Base-by-base conservation (phyloP, 2,113 vertebrate genomes). In the Geothlypis trichas region DNA sequence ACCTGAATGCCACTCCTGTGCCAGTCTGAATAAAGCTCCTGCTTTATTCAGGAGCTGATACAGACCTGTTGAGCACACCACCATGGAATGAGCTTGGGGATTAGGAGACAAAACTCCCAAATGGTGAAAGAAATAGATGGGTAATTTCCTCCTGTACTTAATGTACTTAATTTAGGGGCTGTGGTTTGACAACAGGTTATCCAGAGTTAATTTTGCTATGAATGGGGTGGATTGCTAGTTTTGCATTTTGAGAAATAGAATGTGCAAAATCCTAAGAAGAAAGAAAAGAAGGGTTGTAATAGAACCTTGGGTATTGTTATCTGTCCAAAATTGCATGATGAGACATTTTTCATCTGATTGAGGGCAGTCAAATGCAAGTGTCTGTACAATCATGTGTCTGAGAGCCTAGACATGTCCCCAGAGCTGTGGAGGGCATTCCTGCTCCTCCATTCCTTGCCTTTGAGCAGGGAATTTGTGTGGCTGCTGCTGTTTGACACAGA, bases 161-260 rank as follows among this genome's bases (percentile, higher is more conserved):
- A 23, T 68, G 39, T 33, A 0, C 65, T 33, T 22, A 5, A 0
- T 42, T 67, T 54, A 49, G 46, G 13, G 35, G 46, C 0, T 59
- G 49, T 41, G 61, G 18, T 42, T 39, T 30, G 59, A 14, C 9
- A 6, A 13, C 42, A 59, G n/a, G 37, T 76, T n/a, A 37, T 23
- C 26, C 33, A 2, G 66, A 23, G 74, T 63, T 82, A 26, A 18
- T 54, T 49, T 24, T 37, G 23, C 78, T 80, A 18, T 39, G 67
- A 73, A 12, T 4, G 26, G 24, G 13, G 9, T 37, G 61, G 69
- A 42, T 74, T 62, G 9, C 31, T 76, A 2, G 10, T 44, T 37
- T 7, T 80, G 17, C 27, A 23, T 21, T 63, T 74, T n/a, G 52
- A 37, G 74, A 71, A 86, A 31, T 3, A 22, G 10, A 20, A 46